Base-by-base conservation (phyloP, 2,888 invertebrate genomes). In the Meghimatium bilineatum region DNA sequence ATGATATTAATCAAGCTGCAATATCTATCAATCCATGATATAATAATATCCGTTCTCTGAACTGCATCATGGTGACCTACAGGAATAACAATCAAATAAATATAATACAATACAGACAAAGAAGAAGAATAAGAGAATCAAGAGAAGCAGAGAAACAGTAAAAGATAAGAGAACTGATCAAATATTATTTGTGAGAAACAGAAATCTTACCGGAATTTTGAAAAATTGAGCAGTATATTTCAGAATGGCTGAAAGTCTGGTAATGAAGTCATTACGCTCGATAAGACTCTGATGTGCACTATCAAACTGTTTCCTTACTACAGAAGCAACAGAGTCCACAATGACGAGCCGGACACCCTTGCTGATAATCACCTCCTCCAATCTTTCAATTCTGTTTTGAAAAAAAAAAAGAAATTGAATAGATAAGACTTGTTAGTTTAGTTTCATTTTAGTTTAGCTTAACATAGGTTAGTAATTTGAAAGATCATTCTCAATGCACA, bases 241-340 rank as follows among this genome's bases (percentile, higher is more conserved):
- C 69, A 92, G 85, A 23, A 90, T 82, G 66, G 91, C 89, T 49
- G 92, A 91, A 82, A 90, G 88, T 49, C 87, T 85, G 12, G 89
- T 86, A 52, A 92, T 87, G 74, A 91, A 86, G 78, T 90, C 90
- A 17, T 90, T 90, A 60, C 92, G 85, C 26, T 90, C 89, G 1
- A 87, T 86, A 79, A 91, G 80, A 26, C 82, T 81, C 0, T 88
- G 87, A 0, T 83, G 32, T 26, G 86, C 78, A 14, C 82, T 85
- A 78, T 90, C 89, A 84, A 87, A 91, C 82, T 92, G 92, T 80
- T 91, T 91, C 29, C 91, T 86, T 12, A 92, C 88, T n/a, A 91
- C 86, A 12, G 91, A 91, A 1, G 92, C 92, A 6, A 92, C 87
- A 8, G 91, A 92, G 82, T 92, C 92, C 14, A 92, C 78, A 10